Evolutionary conservation across 2,113 vertebrate genomes (phyloP), one percentile per base, ranked within the genome.

Genomic region (Felis catus): DNA sequence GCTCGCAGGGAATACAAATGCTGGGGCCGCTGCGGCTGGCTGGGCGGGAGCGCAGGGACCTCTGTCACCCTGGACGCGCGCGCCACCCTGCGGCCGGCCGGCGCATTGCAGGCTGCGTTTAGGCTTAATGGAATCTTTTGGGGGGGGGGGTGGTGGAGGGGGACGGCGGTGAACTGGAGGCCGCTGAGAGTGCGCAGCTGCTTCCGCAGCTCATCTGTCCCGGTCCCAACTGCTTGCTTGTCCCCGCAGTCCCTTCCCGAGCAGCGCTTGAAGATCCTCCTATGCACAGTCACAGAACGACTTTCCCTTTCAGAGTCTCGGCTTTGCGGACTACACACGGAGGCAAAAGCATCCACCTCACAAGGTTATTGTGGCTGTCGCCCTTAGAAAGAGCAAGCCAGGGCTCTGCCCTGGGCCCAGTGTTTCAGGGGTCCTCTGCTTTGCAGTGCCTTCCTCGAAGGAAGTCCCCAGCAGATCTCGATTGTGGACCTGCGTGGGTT

Each of bases 101-200:
- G n/a, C 0, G 21, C 80, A 65, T 48, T 90, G 85, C 95, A 89
- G n/a, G 53, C 25, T 2, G 80, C 15, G 1, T 11, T 39, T 7
- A 3, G 1, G 36, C 19, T 53, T 1, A 29, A 25, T 2, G 4
- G 76, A 19, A 70, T 76, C 16, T 48, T 87, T 33, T 36, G n/a
- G n/a, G 31, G 29, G 48, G 21, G 0, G 4, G 16, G 18, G 27
- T 39, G 39, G 4, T 5, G 13, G 0, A 1, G n/a, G 4, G 21
- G 1, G 2, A 11, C 12, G 31, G 70, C 0, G 7, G 25, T 16
- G 41, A 80, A 58, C 13, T n/a, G 16, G 10, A 1, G n/a, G 27
- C 8, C 13, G 2, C 12, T 0, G n/a, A 29, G 61, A 63, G 13
- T 45, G 31, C 7, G 4, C 25, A 0, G 29, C 68, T 4, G 7